Base-by-base conservation (phyloP, 2,888 invertebrate species). In the Pecten maximus region DNA sequence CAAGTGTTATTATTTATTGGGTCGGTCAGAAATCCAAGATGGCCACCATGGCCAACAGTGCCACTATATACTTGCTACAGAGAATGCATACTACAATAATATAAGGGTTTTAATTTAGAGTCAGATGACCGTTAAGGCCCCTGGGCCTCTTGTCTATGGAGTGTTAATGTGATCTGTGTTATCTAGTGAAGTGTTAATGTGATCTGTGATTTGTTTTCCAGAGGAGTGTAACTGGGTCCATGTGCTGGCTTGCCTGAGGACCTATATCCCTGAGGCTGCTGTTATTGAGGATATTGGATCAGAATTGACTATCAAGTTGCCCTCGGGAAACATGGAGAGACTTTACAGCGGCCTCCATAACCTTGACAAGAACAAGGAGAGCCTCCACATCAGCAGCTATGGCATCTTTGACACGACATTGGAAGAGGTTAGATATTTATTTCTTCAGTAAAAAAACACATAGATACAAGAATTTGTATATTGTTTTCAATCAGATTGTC, bases 371-470 rank as follows among this genome's bases (percentile, higher is more conserved):
- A 95, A 96, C 87, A 94, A 96, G 90, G 91, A 93, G 0, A 91
- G 94, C 0, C 95, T 97, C 19, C 95, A 96, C 40, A 96, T 97
- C 87, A 94, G 95, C 39, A 97, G 97, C 54, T 97, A 97, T 94
- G 97, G 97, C 40, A 96, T 97, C 15, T 97, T 97, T 23, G 97
- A 97, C 94, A 97, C 97, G 0, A 97, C 97, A 2, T 94, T 97
- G 35, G 97, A 97, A 95, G 97, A 97, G 96, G 97, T 97, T 93
- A 92, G 95, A 23, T 44, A 16, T 19, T 35, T 35, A 74, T 23
- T 3, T 6, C 54, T 23, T 54, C 3, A 54, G n/a, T n/a, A 15
- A 54, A 3, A 3, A n/a, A n/a, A n/a, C n/a, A n/a, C n/a, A n/a
- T n/a, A n/a, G n/a, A n/a, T n/a, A n/a, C n/a, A n/a, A n/a, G n/a